Evolutionary conservation across 2,888 invertebrate genomes (phyloP), one percentile per base, ranked within the genome.

Genomic region (Cartodere bifasciata): DNA sequence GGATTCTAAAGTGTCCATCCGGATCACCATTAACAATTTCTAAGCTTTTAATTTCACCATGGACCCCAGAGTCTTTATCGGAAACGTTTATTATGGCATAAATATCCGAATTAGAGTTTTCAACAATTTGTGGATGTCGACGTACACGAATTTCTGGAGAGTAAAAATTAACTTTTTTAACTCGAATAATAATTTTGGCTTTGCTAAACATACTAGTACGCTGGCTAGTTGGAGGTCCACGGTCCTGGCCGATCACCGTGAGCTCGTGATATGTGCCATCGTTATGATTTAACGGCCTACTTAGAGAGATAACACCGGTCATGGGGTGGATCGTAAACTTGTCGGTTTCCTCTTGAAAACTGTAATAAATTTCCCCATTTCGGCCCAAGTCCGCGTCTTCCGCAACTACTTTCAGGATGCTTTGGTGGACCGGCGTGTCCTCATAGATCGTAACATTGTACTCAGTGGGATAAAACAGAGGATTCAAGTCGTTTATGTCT

Each of bases 301-400:
- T 85, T 11, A 91, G 65, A 10, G 82, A 80, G 36, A 95, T 75
- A 14, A 85, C 74, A 6, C 95, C 95, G 26, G 83, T 83, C 31
- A 88, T 85, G 2, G 94, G 91, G 60, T 97, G 91, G 34, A 98
- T 78, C 17, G 88, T 82, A 56, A 95, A 97, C 47, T 76, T 77
- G 50, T 84, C 80, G 24, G 80, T 85, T 35, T 73, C 70, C 45
- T 84, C 77, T 28, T 73, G 67, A 49, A 97, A 77, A 56, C 88
- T 91, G 63, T 94, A 97, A 63, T 95, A 95, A 46, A 97, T 87
- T 64, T 95, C 91, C 1, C 94, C 92, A 59, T 97, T 97, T 47
- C 88, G 69, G 2, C 95, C 97, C 17, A 87, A 66, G 59, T 98
- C 97, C 3, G 97, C 94, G 62, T 98, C 97, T 51, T 90, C 91